Percentiles rank a stretch among this genome's conserved stretches.
These are phyloP conservation scores for Actias luna DNA, from an alignment of 2,888 invertebrate genomes.

Conservation along the genomic window DNA sequence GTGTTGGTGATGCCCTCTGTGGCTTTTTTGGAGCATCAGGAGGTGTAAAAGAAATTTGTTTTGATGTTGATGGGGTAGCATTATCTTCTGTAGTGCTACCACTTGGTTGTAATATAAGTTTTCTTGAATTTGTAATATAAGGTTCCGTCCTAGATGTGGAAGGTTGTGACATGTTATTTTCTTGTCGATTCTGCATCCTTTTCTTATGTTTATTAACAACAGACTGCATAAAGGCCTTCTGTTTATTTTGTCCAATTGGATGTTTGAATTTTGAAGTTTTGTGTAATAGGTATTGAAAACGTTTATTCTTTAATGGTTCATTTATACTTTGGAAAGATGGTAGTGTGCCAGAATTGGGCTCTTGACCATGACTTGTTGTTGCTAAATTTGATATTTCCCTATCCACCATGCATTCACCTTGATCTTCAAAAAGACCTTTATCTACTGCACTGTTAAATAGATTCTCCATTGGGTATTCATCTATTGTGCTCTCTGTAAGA, in stretches of 20 bases:
- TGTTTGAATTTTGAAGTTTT: slow-evolving; percentile 78
- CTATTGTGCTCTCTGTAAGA: slow-evolving; percentile 73
- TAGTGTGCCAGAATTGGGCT: slow-evolving; percentile 59
- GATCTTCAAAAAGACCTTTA: slow-evolving; percentile 73
- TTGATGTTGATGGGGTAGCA: slow-evolving; percentile 65
- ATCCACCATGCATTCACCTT: slow-evolving; percentile 75
- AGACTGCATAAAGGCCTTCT: slow-evolving; percentile 77
- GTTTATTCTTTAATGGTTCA: slow-evolving; percentile 74
- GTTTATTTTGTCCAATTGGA: slow-evolving; percentile 75
- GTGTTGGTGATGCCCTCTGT: slow-evolving; percentile 58
- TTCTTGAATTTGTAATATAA: slow-evolving; percentile 62
- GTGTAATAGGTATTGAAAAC: slow-evolving; percentile 76
- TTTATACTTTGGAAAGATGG: slow-evolving; percentile 74
- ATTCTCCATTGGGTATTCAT: slow-evolving; percentile 78
- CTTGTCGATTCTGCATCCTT: slow-evolving; percentile 65
- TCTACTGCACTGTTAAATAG: slow-evolving; percentile 76
- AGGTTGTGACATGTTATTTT: slow-evolving; percentile 58
- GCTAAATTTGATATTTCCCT: slow-evolving; percentile 76
- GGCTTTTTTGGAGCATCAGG: slow-evolving; percentile 67
- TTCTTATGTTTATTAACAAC: slow-evolving; percentile 78
- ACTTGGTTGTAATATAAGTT: slow-evolving; percentile 59
- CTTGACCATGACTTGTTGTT: slow-evolving; percentile 73
- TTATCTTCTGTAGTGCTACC: slow-evolving; percentile 57
- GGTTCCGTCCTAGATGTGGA: slow-evolving; percentile 72
- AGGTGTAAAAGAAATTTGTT: slow-evolving; percentile 59